Evolutionary conservation across 2,888 invertebrate species (phyloP).

Genomic region (Cyclophora punctaria): DNA sequence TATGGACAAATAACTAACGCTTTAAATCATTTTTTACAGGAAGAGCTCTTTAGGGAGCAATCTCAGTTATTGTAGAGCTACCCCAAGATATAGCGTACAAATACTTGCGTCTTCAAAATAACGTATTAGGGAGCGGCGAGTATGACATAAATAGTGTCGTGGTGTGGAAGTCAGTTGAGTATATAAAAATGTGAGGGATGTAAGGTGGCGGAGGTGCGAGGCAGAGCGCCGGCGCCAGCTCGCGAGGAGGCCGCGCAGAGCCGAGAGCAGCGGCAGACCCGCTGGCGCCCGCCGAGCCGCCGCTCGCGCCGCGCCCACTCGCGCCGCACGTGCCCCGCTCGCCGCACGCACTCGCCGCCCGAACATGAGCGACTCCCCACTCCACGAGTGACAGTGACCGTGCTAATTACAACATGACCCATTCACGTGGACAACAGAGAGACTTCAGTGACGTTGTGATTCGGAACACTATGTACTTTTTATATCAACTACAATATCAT

Average conservation of each 20-base stretch:
- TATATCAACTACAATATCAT: slow-evolving; percentile 42
- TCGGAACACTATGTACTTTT: slow-evolving; percentile 37
- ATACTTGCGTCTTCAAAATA: slow-evolving; percentile 64
- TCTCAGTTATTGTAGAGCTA: slow-evolving; percentile 36
- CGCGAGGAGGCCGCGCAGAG: slow-evolving; percentile 48
- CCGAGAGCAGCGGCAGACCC: slow-evolving; percentile 46
- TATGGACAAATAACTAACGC: slow-evolving; percentile 34
- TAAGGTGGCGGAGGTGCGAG: slow-evolving; percentile 30
- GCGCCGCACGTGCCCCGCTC: slow-evolving; percentile 17
- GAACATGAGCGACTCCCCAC: slow-evolving; percentile 43
- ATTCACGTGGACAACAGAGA: slow-evolving; percentile 33
- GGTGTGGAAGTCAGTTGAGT: slow-evolving; percentile 72
- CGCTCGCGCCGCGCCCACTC: slow-evolving; percentile 25
- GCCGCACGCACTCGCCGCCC: slow-evolving; percentile 27
- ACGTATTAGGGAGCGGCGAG: slow-evolving; percentile 65
- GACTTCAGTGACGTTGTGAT: slow-evolving; percentile 40
- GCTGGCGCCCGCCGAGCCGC: slow-evolving; percentile 56
- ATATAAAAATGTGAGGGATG: slow-evolving; percentile 70
- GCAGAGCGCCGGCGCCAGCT: slow-evolving; percentile 67
- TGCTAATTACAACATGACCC: slow-evolving; percentile 53
- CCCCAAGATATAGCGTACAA: slow-evolving; percentile 56
- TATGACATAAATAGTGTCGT: slow-evolving; percentile 70
- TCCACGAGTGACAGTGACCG: slow-evolving; percentile 45
- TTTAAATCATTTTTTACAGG: slow-evolving; percentile 42
- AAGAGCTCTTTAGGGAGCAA: slow-evolving; percentile 43